Percentiles rank a stretch among this genome's conserved stretches.
Conservation (phyloP, 2,888 invertebrate genomes). For the Sphecodes monilicornis region DNA sequence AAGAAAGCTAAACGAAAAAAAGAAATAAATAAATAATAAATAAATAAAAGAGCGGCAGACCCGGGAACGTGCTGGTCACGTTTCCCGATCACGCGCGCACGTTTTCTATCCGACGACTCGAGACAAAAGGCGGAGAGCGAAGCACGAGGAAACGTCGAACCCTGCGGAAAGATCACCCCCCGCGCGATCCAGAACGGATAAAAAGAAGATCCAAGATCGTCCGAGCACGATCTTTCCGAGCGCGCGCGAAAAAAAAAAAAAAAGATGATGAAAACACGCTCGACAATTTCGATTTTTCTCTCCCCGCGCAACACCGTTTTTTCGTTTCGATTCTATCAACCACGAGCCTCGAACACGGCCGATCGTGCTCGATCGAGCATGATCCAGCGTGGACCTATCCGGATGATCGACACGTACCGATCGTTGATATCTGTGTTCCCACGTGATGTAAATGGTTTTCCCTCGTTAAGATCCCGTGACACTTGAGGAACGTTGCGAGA, state of each 20-base stretch:
- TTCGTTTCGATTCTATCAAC: slow-evolving; percentile 6
- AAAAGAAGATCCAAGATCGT: not conserved
- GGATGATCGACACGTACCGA: not conserved
- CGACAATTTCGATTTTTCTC: slow-evolving; percentile 1
- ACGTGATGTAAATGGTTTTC: not conserved
- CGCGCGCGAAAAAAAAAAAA: not conserved
- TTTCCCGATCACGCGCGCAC: slow-evolving; percentile 42
- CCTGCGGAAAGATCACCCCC: slow-evolving; percentile 27
- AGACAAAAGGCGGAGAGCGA: slow-evolving; percentile 38
- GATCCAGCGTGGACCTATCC: slow-evolving; percentile 12
- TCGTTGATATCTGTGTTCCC: not conserved
- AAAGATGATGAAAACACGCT: not conserved
- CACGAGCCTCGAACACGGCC: slow-evolving; percentile 10
- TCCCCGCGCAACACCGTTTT: slow-evolving; percentile 7
- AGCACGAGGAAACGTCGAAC: slow-evolving; percentile 10
- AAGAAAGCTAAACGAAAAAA: not conserved
- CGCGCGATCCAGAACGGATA: not conserved
- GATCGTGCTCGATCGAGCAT: slow-evolving; percentile 9
- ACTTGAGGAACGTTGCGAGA: not conserved
- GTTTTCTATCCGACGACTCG: slow-evolving; percentile 46
- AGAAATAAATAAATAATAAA: not conserved
- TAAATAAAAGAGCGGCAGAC: slow-evolving; percentile 24
- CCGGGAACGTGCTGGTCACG: slow-evolving; percentile 74
- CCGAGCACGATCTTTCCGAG: slow-evolving; percentile 22
- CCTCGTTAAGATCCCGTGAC: not conserved